phyloP scores from a whole-genome alignment of 2,888 invertebrate species.

The Diadromus collaris region DNA sequence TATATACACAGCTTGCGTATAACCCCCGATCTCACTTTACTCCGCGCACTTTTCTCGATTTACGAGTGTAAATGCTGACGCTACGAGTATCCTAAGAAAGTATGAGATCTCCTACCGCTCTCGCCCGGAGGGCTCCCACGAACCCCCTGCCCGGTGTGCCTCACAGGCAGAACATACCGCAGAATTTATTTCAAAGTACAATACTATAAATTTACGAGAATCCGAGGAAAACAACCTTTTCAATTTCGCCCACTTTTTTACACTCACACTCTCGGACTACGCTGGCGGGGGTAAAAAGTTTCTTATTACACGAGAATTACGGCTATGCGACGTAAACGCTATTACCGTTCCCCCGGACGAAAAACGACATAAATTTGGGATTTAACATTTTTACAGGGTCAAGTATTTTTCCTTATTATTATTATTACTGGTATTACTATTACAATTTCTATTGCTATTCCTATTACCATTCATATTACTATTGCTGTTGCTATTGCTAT shows the following conservation, averaged over 20 bases:
- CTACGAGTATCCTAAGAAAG: constrained; percentile 25
- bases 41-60: constrained; percentile 36
- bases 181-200: constrained; percentile 34
- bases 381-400: background rate
- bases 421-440: background rate
- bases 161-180: constrained; percentile 17
- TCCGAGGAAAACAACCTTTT: constrained; percentile 39
- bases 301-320: background rate
- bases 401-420: background rate
- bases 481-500: too few relatives aligned
- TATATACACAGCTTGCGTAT: background rate
- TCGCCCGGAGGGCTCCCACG: background rate
- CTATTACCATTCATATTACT: too few relatives aligned
- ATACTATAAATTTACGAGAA: constrained; percentile 26
- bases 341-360: background rate
- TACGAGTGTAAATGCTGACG: constrained; percentile 38
- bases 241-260: constrained; percentile 16
- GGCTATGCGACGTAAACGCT: background rate
- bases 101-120: constrained; percentile 13
- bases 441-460: too few relatives aligned
- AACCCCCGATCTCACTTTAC: background rate
- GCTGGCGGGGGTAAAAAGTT: background rate
- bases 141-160: background rate
- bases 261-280: background rate
- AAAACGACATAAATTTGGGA: background rate